Base-by-base conservation (phyloP, 2,797 vertebrate species). In the Acridotheres tristis region DNA sequence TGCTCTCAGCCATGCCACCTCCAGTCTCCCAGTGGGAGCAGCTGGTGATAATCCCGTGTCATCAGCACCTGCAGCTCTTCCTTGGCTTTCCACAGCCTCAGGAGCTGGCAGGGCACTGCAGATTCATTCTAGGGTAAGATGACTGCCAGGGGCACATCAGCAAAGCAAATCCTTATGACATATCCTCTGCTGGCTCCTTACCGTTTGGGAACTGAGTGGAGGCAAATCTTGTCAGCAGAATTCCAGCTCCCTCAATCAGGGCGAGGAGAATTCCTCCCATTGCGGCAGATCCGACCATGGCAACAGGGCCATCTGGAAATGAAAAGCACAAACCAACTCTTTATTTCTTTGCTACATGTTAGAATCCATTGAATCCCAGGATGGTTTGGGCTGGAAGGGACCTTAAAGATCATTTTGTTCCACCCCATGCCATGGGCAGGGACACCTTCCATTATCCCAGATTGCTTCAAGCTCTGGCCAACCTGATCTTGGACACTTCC, bases 241-340 rank as follows among this genome's bases (percentile, higher is more conserved):
- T 99, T 53, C 99, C 99, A 79, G 99, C 99, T 22, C 99, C 99
- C 97, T 99, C 99, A 48, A 99, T 99, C 88, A 99, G 98, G 14
- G 99, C 99, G 83, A 99, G 98, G 61, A 99, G 98, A 93, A 99
- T 98, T 38, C 99, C 99, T 54, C 99, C 99, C 99, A 99, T 99
- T 0, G 99, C 99, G 1, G 99, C 99, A 42, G 99, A 99, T 38
- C 99, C 99, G 0, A 99, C 98, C 99, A 99, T 99, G 93, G 99
- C 99, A 67, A 99, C 97, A 3, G 99, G 98, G 57, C 99, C 99
- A 75, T 99, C 99, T 99, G 30, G 10, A 85, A 89, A 73, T 3
- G 6, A 88, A 85, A 66, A 83, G 51, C 43, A 92, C 51, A 90
- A 43, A 79, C 17, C 36, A 66, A 19, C 13, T 26, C 36, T 68